Evolutionary conservation across 2,797 vertebrate genomes (phyloP).

Genomic region (Hippoglossus hippoglossus): DNA sequence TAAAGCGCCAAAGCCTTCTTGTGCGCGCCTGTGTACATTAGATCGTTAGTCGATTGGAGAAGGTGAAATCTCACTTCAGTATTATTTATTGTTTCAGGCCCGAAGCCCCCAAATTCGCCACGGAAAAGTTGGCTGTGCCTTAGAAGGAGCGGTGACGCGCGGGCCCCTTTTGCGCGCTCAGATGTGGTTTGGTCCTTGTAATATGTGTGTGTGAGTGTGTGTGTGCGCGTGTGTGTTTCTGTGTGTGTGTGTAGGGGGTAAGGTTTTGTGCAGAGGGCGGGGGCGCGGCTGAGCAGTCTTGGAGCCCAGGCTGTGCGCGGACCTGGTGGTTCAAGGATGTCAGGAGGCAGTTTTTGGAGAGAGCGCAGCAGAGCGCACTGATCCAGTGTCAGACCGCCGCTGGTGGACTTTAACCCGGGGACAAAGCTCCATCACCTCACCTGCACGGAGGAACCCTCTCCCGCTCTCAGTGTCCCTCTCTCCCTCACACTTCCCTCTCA

Average conservation of each 20-base stretch:
- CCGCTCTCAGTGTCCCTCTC: neutral
- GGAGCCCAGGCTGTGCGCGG: slow-evolving; percentile 46
- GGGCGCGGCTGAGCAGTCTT: slow-evolving; percentile 59
- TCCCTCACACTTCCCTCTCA: slow-evolving; percentile 18
- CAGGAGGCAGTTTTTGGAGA: slow-evolving; percentile 44
- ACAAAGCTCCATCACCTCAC: slow-evolving; percentile 43
- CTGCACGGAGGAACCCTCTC: slow-evolving; percentile 47
- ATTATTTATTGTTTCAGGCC: slow-evolving; percentile 42
- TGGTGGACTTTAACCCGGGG: slow-evolving; percentile 21
- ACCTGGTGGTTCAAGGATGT: slow-evolving; percentile 67
- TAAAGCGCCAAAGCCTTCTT: neutral
- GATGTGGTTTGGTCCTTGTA: slow-evolving; percentile 67
- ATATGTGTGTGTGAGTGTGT: slow-evolving; percentile 29
- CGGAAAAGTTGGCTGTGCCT: slow-evolving; percentile 43
- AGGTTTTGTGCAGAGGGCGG: slow-evolving; percentile 70
- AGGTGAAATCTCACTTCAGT: slow-evolving; percentile 22
- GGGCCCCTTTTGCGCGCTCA: slow-evolving; percentile 61
- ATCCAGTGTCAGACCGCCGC: slow-evolving; percentile 42
- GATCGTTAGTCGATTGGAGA: neutral
- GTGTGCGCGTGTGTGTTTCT: slow-evolving; percentile 22
- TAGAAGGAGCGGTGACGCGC: slow-evolving; percentile 78
- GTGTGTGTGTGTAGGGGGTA: slow-evolving; percentile 45
- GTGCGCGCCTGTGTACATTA: neutral
- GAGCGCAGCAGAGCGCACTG: slow-evolving; percentile 45
- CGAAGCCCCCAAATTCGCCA: slow-evolving; percentile 15